Conservation (phyloP, 2,797 vertebrate genomes). For the Eremophila alpestris region DNA sequence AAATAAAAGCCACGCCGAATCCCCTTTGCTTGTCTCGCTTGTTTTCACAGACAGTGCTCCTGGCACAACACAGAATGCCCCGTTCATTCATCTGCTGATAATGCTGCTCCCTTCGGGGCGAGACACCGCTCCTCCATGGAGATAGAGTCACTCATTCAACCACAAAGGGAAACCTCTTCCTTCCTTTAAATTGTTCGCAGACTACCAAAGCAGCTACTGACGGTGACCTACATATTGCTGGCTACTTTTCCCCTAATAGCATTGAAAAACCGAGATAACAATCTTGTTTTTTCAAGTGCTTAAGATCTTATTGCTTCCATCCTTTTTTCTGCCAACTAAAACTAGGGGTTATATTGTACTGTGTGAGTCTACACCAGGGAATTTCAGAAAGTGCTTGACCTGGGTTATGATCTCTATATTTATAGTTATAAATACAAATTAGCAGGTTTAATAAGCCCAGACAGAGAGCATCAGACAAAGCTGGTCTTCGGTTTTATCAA, state of each 20-base stretch:
- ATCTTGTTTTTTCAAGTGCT: conserved; percentile 42
- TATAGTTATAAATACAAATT: conserved; percentile 22
- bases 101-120: conserved; percentile 44
- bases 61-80: conserved; percentile 45
- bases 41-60: conserved; percentile 51
- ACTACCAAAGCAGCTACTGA: conserved; percentile 44
- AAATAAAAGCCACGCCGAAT: conserved; percentile 45
- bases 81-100: conserved; percentile 54
- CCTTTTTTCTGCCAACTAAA: conserved; percentile 44
- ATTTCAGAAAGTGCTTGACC: background rate
- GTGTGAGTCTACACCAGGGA: background rate
- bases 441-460: conserved; percentile 26
- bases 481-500: background rate
- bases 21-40: conserved; percentile 15
- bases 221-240: conserved; percentile 69
- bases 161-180: conserved; percentile 64
- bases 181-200: conserved; percentile 60
- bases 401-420: background rate
- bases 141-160: conserved; percentile 51
- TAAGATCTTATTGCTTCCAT: conserved; percentile 34
- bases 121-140: conserved; percentile 39
- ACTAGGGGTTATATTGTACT: background rate
- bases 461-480: background rate
- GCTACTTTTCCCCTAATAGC: conserved; percentile 57
- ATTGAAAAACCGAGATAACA: conserved; percentile 51